Evolutionary conservation across 1,140 invertebrate genomes (phyloP), one percentile per base, ranked within the genome.

Genomic region (Pteromalus puparum): DNA sequence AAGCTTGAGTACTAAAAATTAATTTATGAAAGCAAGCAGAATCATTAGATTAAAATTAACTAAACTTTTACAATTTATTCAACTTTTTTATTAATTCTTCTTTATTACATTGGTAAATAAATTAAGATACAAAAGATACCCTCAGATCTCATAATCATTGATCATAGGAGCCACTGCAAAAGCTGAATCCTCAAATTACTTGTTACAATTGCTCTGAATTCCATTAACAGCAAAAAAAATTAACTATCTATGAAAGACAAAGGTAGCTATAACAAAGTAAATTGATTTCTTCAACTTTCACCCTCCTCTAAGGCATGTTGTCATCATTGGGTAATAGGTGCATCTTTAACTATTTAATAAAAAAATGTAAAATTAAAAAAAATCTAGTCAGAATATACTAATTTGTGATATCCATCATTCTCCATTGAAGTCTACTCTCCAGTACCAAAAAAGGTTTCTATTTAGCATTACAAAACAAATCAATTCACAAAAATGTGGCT

Each of bases 101-200:
- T 24, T 65, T 24, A 18, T 65, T 6, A 1, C 61, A 65, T 21
- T 21, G 7, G 1, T 65, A 68, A 68, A 15, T 4, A 48, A 48
- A 34, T 34, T 34, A 34, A 34, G 30, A 34, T 34, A 34, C 30
- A 6, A 48, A 30, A 67, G 65, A 77, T 83, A 87, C 87, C 89
- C 88, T 93, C 91, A 90, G 91, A 87, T 92, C 91, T 92, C 91
- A 93, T 92, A 92, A 92, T 93, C 90, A 87, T 90, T 89, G 82
- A 87, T 92, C 92, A 92, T 89, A 86, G 88, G 89, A 92, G 88
- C 87, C 86, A 91, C 89, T 82, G 79, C 78, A 82, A 90, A 85
- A 88, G 70, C 61, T 77, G 81, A 83, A 86, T 85, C 65, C 74
- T 82, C 21, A 21, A 61, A 61, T 65, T 83, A 72, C 2, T 26